Conservation (phyloP, 2,888 invertebrate genomes). For the Leptinotarsa haldemani region DNA sequence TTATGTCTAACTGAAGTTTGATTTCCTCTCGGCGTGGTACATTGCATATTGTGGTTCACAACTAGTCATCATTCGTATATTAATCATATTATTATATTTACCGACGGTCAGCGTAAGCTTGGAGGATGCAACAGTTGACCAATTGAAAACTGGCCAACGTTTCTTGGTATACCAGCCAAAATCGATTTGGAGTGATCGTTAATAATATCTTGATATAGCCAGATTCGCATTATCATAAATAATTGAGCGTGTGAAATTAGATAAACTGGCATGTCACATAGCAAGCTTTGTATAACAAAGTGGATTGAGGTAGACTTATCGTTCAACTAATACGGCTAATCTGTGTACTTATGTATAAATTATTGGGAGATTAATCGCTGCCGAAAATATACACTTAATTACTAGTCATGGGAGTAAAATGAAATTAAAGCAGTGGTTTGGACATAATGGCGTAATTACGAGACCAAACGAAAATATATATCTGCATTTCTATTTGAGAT, state of each 20-base stretch:
- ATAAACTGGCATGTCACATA: constrained; percentile 42
- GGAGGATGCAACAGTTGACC: constrained; percentile 2
- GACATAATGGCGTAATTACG: not conserved
- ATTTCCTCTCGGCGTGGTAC: not conserved
- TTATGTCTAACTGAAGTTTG: not conserved
- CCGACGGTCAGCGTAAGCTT: not conserved
- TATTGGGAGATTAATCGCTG: not conserved
- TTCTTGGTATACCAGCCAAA: not conserved
- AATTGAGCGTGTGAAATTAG: constrained; percentile 42
- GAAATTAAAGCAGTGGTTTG: not conserved
- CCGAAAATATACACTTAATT: not conserved
- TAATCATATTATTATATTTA: not conserved
- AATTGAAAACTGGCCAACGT: not conserved
- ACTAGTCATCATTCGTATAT: not conserved
- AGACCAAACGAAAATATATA: too few relatives aligned
- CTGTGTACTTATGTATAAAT: not conserved
- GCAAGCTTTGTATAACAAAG: constrained; percentile 41
- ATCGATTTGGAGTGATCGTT: not conserved
- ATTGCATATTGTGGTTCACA: not conserved
- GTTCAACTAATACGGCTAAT: constrained; percentile 40
- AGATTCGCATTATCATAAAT: constrained; percentile 21
- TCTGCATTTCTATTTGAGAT: too few relatives aligned
- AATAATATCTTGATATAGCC: constrained; percentile 18
- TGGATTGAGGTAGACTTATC: constrained; percentile 44
- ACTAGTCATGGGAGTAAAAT: not conserved